Evolutionary conservation across 2,888 invertebrate species (phyloP).

Genomic region (Drosophila pseudotakahashii): DNA sequence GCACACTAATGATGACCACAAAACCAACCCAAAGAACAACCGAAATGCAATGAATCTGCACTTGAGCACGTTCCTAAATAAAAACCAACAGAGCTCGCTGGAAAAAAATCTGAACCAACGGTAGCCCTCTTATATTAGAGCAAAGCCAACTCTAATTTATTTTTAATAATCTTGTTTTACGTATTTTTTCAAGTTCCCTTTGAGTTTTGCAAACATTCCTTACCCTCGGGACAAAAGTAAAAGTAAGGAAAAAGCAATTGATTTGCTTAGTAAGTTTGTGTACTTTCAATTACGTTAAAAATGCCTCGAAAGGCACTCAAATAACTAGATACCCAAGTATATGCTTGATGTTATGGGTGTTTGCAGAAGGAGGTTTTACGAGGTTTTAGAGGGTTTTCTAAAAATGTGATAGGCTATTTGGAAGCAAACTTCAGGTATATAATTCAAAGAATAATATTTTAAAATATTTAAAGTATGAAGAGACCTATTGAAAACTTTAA

Average conservation of each 20-base stretch:
- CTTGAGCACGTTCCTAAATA: constrained; percentile 76
- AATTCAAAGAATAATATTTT: no score
- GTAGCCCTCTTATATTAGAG: constrained; percentile 48
- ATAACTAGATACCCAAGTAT: constrained; percentile 29
- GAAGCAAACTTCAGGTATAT: background rate
- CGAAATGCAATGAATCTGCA: constrained; percentile 60
- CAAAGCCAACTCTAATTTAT: constrained; percentile 71
- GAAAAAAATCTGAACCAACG: constrained; percentile 30
- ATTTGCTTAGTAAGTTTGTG: constrained; percentile 61
- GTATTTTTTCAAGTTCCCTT: constrained; percentile 28
- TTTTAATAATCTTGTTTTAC: constrained; percentile 71
- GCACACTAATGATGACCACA: constrained; percentile 80
- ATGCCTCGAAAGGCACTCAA: constrained; percentile 36
- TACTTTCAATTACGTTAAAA: constrained; percentile 68
- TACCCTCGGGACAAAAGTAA: constrained; percentile 23
- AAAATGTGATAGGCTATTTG: background rate
- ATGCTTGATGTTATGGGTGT: constrained; percentile 22
- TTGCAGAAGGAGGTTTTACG: background rate
- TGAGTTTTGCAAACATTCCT: constrained; percentile 48
- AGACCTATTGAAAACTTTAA: no score
- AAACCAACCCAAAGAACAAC: constrained; percentile 31
- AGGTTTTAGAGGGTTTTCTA: background rate
- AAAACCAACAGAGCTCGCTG: constrained; percentile 56
- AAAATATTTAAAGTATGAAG: background rate
- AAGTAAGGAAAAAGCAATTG: constrained; percentile 34